Evolutionary conservation across 2,888 invertebrate genomes (phyloP), one percentile per base, ranked within the genome.

Genomic region (Athetis lepigone): DNA sequence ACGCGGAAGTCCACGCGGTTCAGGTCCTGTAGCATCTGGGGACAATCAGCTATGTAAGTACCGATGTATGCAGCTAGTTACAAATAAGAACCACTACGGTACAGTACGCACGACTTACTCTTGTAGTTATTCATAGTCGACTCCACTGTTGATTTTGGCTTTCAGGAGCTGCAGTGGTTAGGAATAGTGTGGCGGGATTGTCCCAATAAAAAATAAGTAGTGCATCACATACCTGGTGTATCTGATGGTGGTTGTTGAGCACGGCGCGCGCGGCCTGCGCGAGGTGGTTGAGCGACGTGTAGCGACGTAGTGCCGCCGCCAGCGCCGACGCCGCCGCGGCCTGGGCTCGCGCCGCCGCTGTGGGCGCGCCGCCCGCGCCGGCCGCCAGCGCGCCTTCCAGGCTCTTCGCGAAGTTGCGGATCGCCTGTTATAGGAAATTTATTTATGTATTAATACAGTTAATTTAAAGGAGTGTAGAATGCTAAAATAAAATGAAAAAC

Each of bases 1-100:
- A 99, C 99, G 87, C 98, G 98, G 95, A 99, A 99, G 95, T 99
- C 99, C 42, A 99, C 99, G 77, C 99, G 97, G 95, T 98, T 99
- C 80, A 99, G 96, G 95, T 99, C 99, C 23, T 98, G 96, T 71
- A 99, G 95, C 99, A 99, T 99, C 96, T 99, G 98, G n/a, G n/a
- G 2, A 98, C 89, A 1, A 27, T 18, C 0, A 19, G 0, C 3
- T 29, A 29, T 4, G 11, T 29, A 11, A 29, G 25, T 11, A 16
- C n/a, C n/a, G 16, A 37, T 2, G n/a, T 37, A 4, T 37, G 3
- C 5, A 37, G 2, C 16, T 25, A n/a, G 25, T 1, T 9, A 9
- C 11, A 11, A 8, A 8, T 29, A 8, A 29, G 9, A 11, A 2
- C 2, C 2, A 29, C 29, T 29, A 4, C 29, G 29, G 11, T 2